Conservation (phyloP, 2,888 invertebrate genomes). For the Thera britannica region DNA sequence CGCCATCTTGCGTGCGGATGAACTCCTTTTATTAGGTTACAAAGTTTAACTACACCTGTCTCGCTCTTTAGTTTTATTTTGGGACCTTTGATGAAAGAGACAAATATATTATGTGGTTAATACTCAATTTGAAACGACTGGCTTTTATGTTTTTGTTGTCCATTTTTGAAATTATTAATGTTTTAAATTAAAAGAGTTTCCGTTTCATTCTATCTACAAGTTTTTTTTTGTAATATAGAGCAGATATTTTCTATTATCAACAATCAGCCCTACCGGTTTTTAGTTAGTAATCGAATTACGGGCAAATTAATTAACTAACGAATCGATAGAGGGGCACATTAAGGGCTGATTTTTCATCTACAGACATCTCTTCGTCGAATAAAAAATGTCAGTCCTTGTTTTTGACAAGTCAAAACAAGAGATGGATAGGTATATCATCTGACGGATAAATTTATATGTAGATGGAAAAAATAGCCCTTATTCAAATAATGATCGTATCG, state of each 20-base stretch:
- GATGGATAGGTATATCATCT: too few species aligned
- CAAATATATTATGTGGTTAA: constrained; percentile 44
- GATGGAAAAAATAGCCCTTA: too few species aligned
- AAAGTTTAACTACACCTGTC: constrained; percentile 62
- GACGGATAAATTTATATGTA: too few species aligned
- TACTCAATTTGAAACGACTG: constrained; percentile 47
- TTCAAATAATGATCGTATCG: neutral
- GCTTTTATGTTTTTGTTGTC: constrained; percentile 12
- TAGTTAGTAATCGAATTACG: too few species aligned
- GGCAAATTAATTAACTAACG: too few species aligned
- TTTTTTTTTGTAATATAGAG: neutral
- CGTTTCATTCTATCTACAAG: neutral
- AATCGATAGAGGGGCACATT: too few species aligned
- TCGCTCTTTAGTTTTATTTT: constrained; percentile 53
- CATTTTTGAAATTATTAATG: constrained; percentile 1
- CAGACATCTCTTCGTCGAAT: too few species aligned
- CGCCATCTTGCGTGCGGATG: constrained; percentile 79
- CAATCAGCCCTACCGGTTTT: too few species aligned
- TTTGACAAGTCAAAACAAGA: too few species aligned
- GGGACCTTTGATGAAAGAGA: constrained; percentile 53
- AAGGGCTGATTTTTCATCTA: too few species aligned
- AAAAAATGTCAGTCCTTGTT: too few species aligned
- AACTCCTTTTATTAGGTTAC: constrained; percentile 76
- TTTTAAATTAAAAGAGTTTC: constrained; percentile 7
- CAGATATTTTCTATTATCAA: neutral